Conservation (phyloP, 2,888 invertebrate genomes). For the Pyrrhosoma nymphula region DNA sequence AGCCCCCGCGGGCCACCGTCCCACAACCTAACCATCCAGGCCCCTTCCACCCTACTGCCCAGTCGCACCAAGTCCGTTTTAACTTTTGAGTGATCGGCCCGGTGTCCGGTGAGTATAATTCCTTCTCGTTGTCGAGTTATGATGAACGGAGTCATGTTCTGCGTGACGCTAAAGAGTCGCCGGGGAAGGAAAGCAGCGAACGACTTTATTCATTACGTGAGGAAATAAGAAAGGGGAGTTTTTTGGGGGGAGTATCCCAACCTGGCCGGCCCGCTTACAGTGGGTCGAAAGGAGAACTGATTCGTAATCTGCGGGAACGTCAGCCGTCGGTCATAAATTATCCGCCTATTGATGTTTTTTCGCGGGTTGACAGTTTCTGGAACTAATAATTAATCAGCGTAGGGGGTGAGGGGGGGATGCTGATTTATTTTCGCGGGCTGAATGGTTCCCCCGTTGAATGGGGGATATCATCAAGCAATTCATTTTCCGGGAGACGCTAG, state of each 20-base stretch:
- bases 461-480: neutral
- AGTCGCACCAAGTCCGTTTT: too few species aligned
- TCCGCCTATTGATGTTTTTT: conserved; percentile 2
- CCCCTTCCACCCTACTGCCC: neutral
- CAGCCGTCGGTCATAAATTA: neutral
- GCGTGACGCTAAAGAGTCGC: conserved; percentile 16
- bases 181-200: neutral
- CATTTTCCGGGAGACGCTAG: neutral
- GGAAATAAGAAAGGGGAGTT: neutral
- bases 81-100: neutral
- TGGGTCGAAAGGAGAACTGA: neutral
- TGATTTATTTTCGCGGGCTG: neutral
- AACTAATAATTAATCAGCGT: conserved; percentile 5
- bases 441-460: neutral
- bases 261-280: neutral
- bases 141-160: conserved; percentile 5
- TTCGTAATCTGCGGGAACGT: neutral
- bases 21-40: neutral
- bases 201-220: conserved; percentile 16
- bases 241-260: neutral
- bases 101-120: neutral
- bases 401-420: neutral
- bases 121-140: neutral
- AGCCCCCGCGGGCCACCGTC: neutral
- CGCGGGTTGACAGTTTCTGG: neutral